phyloP scores from a whole-genome alignment of 1,140 invertebrate genomes.

The Leptonema lineaticorne region DNA sequence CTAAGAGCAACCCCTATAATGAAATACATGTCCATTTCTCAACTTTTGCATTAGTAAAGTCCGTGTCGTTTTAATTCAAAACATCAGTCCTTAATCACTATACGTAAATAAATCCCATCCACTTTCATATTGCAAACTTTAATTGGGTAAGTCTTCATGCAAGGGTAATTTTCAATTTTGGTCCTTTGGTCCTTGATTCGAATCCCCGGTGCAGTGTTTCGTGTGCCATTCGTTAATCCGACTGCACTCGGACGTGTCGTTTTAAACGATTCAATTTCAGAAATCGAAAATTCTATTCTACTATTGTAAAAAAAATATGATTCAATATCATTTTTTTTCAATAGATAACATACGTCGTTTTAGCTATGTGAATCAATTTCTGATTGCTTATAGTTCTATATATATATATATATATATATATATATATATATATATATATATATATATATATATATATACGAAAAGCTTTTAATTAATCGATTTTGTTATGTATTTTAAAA shows the following conservation, averaged over 20 bases:
- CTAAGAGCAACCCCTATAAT: no score
- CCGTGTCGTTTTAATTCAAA: no score
- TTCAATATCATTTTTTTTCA: neutral
- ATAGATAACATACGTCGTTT: neutral
- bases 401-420: neutral
- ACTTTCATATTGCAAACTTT: no score
- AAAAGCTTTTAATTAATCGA: no score
- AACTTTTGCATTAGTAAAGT: no score
- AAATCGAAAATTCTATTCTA: neutral
- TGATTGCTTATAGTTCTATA: no score
- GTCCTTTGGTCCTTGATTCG: neutral
- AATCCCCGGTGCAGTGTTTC: neutral
- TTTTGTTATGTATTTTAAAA: no score
- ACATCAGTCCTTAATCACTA: no score
- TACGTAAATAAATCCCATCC: no score
- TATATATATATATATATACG: neutral
- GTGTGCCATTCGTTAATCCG: neutral
- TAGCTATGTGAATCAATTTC: neutral
- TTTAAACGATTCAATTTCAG: neutral
- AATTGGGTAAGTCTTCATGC: no score
- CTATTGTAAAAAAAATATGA: neutral
- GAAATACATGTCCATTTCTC: no score
- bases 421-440: neutral
- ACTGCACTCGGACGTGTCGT: neutral
- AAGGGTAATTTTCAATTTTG: neutral